Evolutionary conservation across 2,113 vertebrate species (phyloP), one percentile per base, ranked within the genome.

Genomic region (Oryzias javanicus): DNA sequence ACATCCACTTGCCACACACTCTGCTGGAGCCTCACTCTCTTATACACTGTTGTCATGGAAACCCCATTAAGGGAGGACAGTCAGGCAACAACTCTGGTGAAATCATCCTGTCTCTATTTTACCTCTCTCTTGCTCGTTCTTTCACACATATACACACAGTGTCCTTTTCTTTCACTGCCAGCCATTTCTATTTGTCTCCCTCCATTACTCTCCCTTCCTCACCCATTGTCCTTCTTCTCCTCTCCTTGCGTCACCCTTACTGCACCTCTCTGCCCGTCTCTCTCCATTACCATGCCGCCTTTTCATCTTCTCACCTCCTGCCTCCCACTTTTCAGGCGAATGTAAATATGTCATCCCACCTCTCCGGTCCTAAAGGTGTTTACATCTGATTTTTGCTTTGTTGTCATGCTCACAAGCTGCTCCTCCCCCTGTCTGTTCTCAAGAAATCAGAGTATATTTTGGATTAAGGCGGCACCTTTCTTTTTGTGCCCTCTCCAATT

Each of bases 41-140:
- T 88, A 87, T 87, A 90, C 84, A 78, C 72, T 80, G 91, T 92
- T 89, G 91, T 91, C 90, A 92, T 91, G 85, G 88, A 87, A 92
- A 92, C 91, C 81, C 87, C 78, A 89, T 92, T 90, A 92, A 89
- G 88, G 83, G 87, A 91, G 89, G 89, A 90, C 87, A 89, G 80
- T 86, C 81, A 72, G 76, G 72, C 86, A 84, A 82, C 82, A 89
- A 88, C 80, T 83, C 76, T 72, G 74, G 85, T 88, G 73, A 89
- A 90, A 91, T 86, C 82, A 86, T 81, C 78, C 78, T 45, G 80
- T 70, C 81, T 81, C 79, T 79, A 71, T 51, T 70, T 51, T 79
- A 74, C 77, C 72, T 79, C 79, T 72, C 72, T 61, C 61, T 68
- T 44, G n/a, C 50, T 77, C 35, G 67, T 49, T 55, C 52, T 69